Evolutionary conservation across 2,113 vertebrate genomes (phyloP).

Genomic region (Grantiella picta): DNA sequence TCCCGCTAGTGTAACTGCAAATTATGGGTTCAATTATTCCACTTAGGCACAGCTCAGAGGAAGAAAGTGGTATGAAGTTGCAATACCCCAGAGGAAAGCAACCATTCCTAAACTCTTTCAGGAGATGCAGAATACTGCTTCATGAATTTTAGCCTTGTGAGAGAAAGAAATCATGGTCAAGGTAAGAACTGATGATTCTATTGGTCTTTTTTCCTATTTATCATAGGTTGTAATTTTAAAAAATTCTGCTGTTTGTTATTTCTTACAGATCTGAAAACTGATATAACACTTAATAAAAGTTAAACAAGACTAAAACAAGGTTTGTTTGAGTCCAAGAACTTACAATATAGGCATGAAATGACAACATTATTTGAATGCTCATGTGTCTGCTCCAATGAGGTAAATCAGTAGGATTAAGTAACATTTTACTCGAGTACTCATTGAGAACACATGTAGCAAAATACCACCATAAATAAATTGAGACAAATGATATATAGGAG

Average conservation of each 20-base stretch:
- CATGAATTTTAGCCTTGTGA: slow-evolving; percentile 7
- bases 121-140: neutral
- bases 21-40: slow-evolving; percentile 62
- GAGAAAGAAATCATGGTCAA: neutral
- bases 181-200: neutral
- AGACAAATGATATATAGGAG: neutral
- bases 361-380: neutral
- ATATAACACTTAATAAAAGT: neutral
- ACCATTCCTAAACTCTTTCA: slow-evolving; percentile 35
- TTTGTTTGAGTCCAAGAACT: neutral
- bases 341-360: neutral
- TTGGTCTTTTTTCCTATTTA: neutral
- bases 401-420: neutral
- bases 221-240: rapidly evolving
- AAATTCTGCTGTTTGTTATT: neutral
- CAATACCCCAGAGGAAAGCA: slow-evolving; percentile 36
- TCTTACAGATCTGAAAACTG: neutral
- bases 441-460: neutral
- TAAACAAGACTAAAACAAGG: neutral
- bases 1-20: slow-evolving; percentile 61
- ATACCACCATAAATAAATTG: neutral
- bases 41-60: slow-evolving; percentile 59
- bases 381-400: neutral
- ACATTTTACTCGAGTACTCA: neutral
- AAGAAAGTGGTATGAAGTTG: slow-evolving; percentile 63